Evolutionary conservation across 2,797 vertebrate species (phyloP).

Genomic region (Phylloscopus collybita): DNA sequence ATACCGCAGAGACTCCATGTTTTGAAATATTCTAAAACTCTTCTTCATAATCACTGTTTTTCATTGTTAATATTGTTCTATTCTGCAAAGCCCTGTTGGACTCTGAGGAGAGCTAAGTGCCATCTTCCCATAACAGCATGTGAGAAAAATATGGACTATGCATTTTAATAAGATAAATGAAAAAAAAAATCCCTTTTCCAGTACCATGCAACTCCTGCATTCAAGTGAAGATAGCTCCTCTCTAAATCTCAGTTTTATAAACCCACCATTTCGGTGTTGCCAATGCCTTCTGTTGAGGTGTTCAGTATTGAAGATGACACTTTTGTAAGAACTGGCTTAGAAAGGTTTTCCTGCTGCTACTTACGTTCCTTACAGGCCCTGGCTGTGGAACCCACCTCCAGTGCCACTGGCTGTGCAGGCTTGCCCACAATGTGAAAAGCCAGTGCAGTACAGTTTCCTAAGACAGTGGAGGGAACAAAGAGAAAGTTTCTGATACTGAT

Average conservation of each 20-base stretch:
- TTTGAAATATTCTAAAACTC: background rate
- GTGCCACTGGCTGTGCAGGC: background rate
- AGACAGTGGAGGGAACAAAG: background rate
- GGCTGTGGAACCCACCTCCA: background rate
- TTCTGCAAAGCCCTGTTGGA: background rate
- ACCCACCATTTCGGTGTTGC: background rate
- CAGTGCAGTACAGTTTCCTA: background rate
- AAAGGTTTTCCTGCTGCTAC: background rate
- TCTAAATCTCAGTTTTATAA: background rate
- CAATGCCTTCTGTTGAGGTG: background rate
- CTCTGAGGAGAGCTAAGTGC: background rate
- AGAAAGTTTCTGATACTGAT: background rate
- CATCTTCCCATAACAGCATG: background rate
- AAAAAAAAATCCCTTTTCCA: background rate
- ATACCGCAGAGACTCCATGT: background rate
- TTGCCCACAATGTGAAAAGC: background rate
- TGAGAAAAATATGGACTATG: background rate
- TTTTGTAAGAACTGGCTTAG: background rate
- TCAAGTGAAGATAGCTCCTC: background rate
- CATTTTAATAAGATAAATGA: background rate
- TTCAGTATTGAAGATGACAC: background rate
- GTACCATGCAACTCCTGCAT: background rate
- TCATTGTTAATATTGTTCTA: background rate
- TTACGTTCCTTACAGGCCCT: background rate
- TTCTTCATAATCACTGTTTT: background rate